Evolutionary conservation across 30 jellyfish, hydroid and myxozoan genomes (phyloP).

Genomic region (Hydra vulgaris): DNA sequence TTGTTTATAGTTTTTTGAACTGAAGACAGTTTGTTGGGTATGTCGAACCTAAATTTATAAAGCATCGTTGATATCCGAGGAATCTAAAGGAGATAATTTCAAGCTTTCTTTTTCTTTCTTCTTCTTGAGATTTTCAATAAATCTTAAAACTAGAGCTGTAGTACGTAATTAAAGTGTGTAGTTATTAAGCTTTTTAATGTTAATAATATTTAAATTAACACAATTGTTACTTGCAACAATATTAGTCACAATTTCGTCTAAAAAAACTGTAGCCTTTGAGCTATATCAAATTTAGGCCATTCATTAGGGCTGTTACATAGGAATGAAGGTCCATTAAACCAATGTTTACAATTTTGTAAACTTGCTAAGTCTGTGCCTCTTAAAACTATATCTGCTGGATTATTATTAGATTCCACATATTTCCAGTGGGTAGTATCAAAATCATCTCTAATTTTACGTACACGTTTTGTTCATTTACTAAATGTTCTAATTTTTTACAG

Average conservation of each 20-base stretch:
- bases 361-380: constrained; percentile 1
- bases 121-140: not conserved
- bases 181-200: not conserved
- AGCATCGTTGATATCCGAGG: not conserved
- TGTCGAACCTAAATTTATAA: not conserved
- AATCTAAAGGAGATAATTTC: not conserved
- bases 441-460: not conserved
- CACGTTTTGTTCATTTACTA: constrained; percentile 1
- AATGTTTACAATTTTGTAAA: not conserved
- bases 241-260: not conserved
- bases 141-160: not conserved
- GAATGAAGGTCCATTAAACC: not conserved
- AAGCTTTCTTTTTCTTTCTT: not conserved
- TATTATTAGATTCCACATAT: not conserved
- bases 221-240: not conserved
- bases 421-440: not conserved
- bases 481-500: not conserved
- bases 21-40: too few relatives aligned
- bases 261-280: not conserved
- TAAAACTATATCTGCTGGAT: constrained; percentile 21
- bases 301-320: not conserved
- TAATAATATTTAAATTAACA: too few relatives aligned
- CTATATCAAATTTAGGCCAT: not conserved
- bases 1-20: too few relatives aligned
- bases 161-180: not conserved